Evolutionary conservation across 2,888 invertebrate species (phyloP).

Genomic region (Phorcus lineatus): DNA sequence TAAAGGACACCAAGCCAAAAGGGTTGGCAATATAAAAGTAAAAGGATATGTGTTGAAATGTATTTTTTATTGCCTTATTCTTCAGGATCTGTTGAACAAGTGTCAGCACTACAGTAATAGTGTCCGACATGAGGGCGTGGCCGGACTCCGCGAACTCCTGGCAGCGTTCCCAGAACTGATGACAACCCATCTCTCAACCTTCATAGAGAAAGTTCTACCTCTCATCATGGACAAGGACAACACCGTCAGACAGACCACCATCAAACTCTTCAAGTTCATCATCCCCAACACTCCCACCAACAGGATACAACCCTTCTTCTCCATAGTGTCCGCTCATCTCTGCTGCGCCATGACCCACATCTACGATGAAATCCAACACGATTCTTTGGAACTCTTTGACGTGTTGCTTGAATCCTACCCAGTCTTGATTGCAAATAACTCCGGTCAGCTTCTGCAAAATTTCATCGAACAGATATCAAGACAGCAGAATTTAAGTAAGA

Average conservation of each 20-base stretch:
- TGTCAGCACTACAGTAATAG: slow-evolving; percentile 86
- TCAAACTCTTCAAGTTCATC: slow-evolving; percentile 76
- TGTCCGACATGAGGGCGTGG: slow-evolving; percentile 81
- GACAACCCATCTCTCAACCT: slow-evolving; percentile 80
- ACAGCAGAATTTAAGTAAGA: slow-evolving; percentile 37
- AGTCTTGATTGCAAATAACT: slow-evolving; percentile 81
- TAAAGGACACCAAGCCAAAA: no score
- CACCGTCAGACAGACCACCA: slow-evolving; percentile 77
- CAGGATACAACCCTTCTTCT: slow-evolving; percentile 82
- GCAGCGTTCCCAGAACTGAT: slow-evolving; percentile 77
- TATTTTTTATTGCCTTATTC: slow-evolving; percentile 31
- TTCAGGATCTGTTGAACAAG: slow-evolving; percentile 82
- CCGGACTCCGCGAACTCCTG: slow-evolving; percentile 79
- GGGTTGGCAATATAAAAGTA: no score
- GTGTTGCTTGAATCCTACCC: slow-evolving; percentile 84
- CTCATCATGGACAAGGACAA: slow-evolving; percentile 85
- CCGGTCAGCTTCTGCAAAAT: slow-evolving; percentile 84
- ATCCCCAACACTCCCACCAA: slow-evolving; percentile 47
- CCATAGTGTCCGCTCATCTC: slow-evolving; percentile 86
- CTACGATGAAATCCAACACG: slow-evolving; percentile 86
- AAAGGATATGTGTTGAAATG: no score
- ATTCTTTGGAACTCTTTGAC: slow-evolving; percentile 87
- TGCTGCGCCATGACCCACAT: slow-evolving; percentile 94
- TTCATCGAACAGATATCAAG: slow-evolving; percentile 89
- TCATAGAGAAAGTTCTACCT: slow-evolving; percentile 83